A percentile compares a stretch with the other conserved stretches of the same genome.
Evolutionary conservation across 2,797 vertebrate genomes (phyloP).

Genomic region (Prunella strophiata): DNA sequence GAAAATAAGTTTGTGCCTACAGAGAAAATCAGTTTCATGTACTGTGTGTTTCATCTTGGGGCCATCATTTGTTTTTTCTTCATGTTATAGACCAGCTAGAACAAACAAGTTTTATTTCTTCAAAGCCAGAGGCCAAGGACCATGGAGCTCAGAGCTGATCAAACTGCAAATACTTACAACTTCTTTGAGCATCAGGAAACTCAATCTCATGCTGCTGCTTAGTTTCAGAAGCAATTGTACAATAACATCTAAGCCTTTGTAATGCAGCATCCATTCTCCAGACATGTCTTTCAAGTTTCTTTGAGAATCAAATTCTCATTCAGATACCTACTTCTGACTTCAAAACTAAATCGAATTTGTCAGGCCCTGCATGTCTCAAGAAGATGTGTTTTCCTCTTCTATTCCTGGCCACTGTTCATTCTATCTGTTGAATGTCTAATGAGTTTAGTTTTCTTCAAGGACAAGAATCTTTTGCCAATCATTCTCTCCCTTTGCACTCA

Average conservation of each 20-base stretch:
- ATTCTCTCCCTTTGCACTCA: neutral
- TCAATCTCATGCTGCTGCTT: constrained; percentile 36
- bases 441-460: constrained; percentile 45
- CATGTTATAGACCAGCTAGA: constrained; percentile 11
- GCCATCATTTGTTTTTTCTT: constrained; percentile 49
- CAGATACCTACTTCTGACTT: constrained; percentile 51
- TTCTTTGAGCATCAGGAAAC: constrained; percentile 32
- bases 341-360: constrained; percentile 34
- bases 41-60: constrained; percentile 46
- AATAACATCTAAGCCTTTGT: constrained; percentile 29
- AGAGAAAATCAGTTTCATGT: constrained; percentile 36
- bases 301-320: constrained; percentile 54
- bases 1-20: constrained; percentile 52
- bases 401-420: constrained; percentile 17
- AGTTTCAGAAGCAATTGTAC: constrained; percentile 13
- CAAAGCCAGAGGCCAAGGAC: constrained; percentile 49
- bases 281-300: constrained; percentile 32
- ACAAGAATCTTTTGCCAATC: neutral
- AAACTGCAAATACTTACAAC: constrained; percentile 40
- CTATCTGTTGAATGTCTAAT: constrained; percentile 52
- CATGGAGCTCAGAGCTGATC: neutral
- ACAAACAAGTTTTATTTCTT: constrained; percentile 54
- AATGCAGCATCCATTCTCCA: constrained; percentile 35
- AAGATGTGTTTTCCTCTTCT: constrained; percentile 29
- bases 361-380: constrained; percentile 33